phyloP scores from a whole-genome alignment of 2,797 vertebrate species.

The Melanotaenia trifasciata region DNA sequence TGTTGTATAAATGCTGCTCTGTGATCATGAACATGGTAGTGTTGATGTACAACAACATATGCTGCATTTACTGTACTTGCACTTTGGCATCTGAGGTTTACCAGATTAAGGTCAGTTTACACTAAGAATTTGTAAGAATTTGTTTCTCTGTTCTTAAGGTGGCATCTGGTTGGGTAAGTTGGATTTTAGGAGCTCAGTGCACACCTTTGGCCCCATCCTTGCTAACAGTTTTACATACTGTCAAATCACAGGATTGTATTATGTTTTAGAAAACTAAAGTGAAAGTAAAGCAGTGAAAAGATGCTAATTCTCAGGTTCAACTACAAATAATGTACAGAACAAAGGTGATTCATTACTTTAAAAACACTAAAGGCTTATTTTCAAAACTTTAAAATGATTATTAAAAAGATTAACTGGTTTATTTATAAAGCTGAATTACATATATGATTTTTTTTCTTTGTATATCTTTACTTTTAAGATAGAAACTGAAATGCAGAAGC shows the following conservation, averaged over 20 bases:
- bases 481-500: constrained; percentile 1
- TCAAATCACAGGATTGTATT: neutral
- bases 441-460: neutral
- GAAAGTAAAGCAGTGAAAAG: neutral
- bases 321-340: neutral
- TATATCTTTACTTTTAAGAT: neutral
- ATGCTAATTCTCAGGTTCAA: neutral
- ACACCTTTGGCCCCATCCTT: no score
- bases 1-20: no score
- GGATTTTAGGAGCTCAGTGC: no score
- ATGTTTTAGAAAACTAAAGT: no score
- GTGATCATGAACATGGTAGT: no score
- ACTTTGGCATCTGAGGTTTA: no score
- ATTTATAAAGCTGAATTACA: neutral
- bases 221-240: neutral
- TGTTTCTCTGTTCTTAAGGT: no score
- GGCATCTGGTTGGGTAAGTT: no score
- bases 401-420: neutral
- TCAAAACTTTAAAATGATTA: neutral
- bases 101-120: no score
- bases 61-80: no score
- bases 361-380: neutral
- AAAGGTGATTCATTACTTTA: neutral
- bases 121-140: no score
- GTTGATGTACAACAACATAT: no score